Evolutionary conservation across 1,140 invertebrate genomes (phyloP).

Genomic region (Ceratosolen fusciceps): DNA sequence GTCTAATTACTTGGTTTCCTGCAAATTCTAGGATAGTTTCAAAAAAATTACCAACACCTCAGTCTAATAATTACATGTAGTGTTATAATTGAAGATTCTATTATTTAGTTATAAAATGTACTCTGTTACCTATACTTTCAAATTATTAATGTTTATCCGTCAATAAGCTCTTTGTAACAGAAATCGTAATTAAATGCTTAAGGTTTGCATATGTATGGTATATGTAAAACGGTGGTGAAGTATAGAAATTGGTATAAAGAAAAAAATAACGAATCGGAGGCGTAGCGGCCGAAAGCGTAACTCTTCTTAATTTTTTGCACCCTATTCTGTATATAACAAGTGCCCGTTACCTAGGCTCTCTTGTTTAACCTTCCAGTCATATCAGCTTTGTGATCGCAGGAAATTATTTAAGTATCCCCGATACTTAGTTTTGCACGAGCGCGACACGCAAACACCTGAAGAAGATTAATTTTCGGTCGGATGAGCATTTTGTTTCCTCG

Average conservation of each 20-base stretch:
- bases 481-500: constrained; percentile 24
- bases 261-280: neutral
- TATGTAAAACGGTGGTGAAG: neutral
- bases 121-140: neutral
- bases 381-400: neutral
- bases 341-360: neutral
- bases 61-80: neutral
- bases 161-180: neutral
- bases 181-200: too few species aligned
- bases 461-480: neutral
- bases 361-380: neutral
- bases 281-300: too few species aligned
- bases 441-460: neutral
- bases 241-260: neutral
- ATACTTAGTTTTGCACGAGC: neutral
- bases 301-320: neutral
- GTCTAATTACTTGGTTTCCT: constrained; percentile 1
- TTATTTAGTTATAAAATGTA: neutral
- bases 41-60: neutral
- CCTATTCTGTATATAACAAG: neutral
- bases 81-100: constrained; percentile 6
- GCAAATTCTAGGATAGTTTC: constrained; percentile 1
- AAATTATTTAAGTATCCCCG: neutral
- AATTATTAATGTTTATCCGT: neutral
- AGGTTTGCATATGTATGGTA: too few species aligned